A percentile compares a stretch with the other conserved stretches of the same genome.
Evolutionary conservation across 2,888 invertebrate genomes (phyloP).

Genomic region (Apamea sordens): DNA sequence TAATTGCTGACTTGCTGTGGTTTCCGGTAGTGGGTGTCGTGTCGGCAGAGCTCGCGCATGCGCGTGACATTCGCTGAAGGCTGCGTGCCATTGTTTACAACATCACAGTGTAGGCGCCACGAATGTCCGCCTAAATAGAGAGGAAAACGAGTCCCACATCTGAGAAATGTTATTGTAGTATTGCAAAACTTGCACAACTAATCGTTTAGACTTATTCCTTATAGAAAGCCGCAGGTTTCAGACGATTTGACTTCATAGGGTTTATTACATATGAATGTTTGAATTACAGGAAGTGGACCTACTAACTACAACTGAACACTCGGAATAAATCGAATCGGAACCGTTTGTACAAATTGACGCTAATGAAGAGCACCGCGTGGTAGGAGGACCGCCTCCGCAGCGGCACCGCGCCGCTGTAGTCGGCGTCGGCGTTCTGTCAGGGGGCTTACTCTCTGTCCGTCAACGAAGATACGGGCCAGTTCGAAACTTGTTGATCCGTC

Average conservation of each 20-base stretch:
- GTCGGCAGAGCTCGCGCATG: not conserved
- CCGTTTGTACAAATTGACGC: constrained; percentile 33
- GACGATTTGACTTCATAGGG: not conserved
- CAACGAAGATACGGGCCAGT: not conserved
- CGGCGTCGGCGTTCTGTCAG: not conserved
- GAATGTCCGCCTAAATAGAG: constrained; percentile 1
- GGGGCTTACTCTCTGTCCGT: not conserved
- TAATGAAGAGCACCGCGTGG: constrained; percentile 19
- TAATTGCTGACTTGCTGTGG: not conserved
- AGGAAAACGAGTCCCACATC: constrained; percentile 7
- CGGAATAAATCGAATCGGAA: constrained; percentile 21
- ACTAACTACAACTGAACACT: not conserved
- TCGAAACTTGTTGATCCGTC: not conserved
- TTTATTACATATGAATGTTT: not conserved
- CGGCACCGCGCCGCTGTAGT: not conserved
- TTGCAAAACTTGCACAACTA: not conserved
- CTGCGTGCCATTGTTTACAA: constrained; percentile 10
- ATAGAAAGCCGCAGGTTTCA: not conserved
- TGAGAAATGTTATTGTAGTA: not conserved
- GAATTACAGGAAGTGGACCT: constrained; percentile 7
- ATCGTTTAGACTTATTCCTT: not conserved
- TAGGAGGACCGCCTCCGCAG: not conserved
- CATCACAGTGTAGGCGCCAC: constrained; percentile 14
- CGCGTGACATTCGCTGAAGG: constrained; percentile 11
- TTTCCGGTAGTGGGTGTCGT: not conserved